Evolutionary conservation across 2,888 invertebrate species (phyloP), one percentile per base, ranked within the genome.

Genomic region (Aelia acuminata): DNA sequence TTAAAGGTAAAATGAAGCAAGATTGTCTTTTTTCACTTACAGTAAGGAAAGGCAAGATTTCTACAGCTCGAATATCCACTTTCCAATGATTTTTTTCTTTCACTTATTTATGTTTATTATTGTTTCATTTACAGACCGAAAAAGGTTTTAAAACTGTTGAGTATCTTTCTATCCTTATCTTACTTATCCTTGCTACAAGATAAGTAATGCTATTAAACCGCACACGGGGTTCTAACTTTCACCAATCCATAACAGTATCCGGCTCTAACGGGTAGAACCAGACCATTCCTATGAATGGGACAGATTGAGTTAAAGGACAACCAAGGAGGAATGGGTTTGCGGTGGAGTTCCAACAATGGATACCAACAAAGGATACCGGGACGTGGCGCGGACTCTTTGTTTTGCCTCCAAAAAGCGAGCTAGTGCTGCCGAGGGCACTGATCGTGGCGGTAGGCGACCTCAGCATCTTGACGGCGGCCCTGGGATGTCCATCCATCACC

Each of bases 401-500:
- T 70, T 70, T 7, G 31, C 63, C 63, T 35, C 63, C 10, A 31
- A 26, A 31, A 31, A 63, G 63, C 5, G 26, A 63, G 63, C 3
- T 7, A 18, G 63, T 35, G 63, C 31, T 35, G 31, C 35, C 35
- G 31, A 35, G 63, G 63, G 35, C 1, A 0, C 63, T 70, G 35
- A 70, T 70, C 31, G 31, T 4, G 63, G 4, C 7, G 18, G 35
- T 31, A 70, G 63, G 31, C 22, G 63, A 4, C 63, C 63, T 70
- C 63, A 18, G 35, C 31, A 35, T 70, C 63, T 70, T 20, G 35
- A 70, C 63, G 63, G 31, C 63, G 63, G 63, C 63, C 63, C 31
- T 13, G 63, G 63, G 63, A 63, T 63, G 63, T 70, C 35, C 63
- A 70, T 70, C 63, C 20, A 70, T 70, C 63, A 70, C 31, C 63